phyloP scores from a whole-genome alignment of 2,888 invertebrate genomes.

The Hypena proboscidalis region DNA sequence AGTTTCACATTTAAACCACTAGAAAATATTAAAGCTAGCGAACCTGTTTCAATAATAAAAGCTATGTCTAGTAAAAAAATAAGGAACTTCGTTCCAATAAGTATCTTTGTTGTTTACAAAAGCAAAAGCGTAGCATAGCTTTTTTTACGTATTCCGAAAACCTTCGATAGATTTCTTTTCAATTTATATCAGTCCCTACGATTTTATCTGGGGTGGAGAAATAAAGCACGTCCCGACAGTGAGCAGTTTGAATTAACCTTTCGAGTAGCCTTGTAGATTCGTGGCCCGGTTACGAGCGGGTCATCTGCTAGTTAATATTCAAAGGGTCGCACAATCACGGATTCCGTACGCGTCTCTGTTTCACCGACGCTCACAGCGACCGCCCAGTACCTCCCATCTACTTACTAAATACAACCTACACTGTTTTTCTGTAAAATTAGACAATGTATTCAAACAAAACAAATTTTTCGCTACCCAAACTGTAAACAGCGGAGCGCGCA shows the following conservation, averaged over 20 bases:
- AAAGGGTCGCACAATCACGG: conserved; percentile 76
- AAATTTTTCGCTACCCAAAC: conserved; percentile 24
- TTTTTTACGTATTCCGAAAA: conserved; percentile 7
- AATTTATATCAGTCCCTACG: conserved; percentile 47
- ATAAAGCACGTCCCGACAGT: conserved; percentile 57
- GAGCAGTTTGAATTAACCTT: conserved; percentile 72
- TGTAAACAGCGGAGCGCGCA: conserved; percentile 15
- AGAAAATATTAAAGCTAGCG: no score
- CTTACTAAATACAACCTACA: conserved; percentile 57
- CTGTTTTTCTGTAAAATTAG: conserved; percentile 41
- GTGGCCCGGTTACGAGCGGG: conserved; percentile 71
- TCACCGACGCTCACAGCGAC: conserved; percentile 50
- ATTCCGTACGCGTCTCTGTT: conserved; percentile 74
- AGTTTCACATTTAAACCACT: no score
- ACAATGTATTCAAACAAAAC: conserved; percentile 35
- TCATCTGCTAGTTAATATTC: conserved; percentile 82
- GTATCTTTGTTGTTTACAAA: no score
- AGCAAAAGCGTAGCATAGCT: no score
- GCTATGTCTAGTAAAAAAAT: no score
- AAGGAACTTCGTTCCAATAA: no score
- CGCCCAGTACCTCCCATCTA: conserved; percentile 61
- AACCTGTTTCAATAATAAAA: no score
- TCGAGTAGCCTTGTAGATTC: conserved; percentile 66
- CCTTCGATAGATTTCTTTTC: conserved; percentile 33
- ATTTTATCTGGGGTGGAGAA: conserved; percentile 49